A percentile compares a stretch with the other conserved stretches of the same genome.
Evolutionary conservation across 2,797 vertebrate species (phyloP).

Genomic region (Myotis vivesi): DNA sequence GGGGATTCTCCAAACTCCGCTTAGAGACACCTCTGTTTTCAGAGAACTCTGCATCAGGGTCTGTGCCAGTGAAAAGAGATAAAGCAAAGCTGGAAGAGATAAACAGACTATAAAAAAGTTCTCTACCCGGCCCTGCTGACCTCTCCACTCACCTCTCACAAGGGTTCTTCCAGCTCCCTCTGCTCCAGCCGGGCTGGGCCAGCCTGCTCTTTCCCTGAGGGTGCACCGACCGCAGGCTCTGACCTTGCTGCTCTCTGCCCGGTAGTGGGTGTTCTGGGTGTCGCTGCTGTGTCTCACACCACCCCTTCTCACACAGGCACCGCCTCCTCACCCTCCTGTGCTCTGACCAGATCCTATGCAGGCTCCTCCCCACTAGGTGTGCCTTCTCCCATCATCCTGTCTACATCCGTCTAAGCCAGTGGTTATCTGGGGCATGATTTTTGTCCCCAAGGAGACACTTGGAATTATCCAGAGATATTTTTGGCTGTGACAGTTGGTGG

Average conservation of each 20-base stretch:
- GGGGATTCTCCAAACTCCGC: neutral
- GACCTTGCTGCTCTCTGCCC: neutral
- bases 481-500: neutral
- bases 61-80: neutral
- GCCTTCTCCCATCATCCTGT: neutral
- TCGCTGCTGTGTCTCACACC: accelerated
- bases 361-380: neutral
- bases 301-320: neutral
- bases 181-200: too few species aligned
- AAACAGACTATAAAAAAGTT: neutral
- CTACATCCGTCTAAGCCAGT: neutral
- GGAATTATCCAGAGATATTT: too few species aligned
- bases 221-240: neutral
- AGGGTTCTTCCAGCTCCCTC: too few species aligned
- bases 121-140: neutral
- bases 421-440: neutral
- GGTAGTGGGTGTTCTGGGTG: too few species aligned
- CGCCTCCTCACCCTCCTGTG: neutral
- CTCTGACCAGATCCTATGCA: accelerated
- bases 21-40: neutral
- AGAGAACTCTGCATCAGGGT: neutral
- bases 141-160: neutral
- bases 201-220: too few species aligned
- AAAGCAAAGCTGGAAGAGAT: neutral
- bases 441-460: neutral